Evolutionary conservation across 2,797 vertebrate species (phyloP), one percentile per base, ranked within the genome.

Genomic region (Brotula barbata): DNA sequence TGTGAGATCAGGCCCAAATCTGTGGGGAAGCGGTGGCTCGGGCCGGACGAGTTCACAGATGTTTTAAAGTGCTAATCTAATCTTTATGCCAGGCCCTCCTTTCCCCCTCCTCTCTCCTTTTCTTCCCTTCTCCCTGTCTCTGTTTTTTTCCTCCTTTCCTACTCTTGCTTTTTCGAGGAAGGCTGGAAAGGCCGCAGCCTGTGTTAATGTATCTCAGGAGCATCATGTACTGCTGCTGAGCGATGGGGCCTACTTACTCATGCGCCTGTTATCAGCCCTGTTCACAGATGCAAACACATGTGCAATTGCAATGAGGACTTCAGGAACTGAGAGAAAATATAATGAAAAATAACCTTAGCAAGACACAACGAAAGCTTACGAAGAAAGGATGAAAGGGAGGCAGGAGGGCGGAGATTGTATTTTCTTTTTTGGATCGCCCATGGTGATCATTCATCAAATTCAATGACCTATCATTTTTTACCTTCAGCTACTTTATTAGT

Each of bases 31-130:
- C 73, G 19, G 86, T 86, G 85, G 83, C 78, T 83, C 62, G 78
- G 87, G 85, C 86, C 78, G 81, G 90, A 91, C 82, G 68, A 89
- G 77, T 86, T 87, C 84, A 86, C 92, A 93, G 91, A 92, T 93
- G 92, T 93, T 93, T 91, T 89, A 89, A 91, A 91, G 90, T 83
- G 89, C 89, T 90, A 92, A 92, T 92, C 91, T 92, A 88, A 93
- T 92, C 88, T 91, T 85, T 90, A 90, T 88, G 90, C 90, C 92
- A 92, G 91, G 89, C 89, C 78, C 90, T 78, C 74, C 68, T 77
- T 75, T 75, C 60, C 62, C 72, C 57, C 77, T 64, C 6, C 57
- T 45, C 61, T 79, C 76, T 71, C 58, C 47, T 64, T 60, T 71
- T 28, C 25, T 28, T 28, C 25, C 71, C 75, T 65, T 73, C 57